Evolutionary conservation across 1,140 invertebrate species (phyloP).

Genomic region (Geopemphigus sp.): DNA sequence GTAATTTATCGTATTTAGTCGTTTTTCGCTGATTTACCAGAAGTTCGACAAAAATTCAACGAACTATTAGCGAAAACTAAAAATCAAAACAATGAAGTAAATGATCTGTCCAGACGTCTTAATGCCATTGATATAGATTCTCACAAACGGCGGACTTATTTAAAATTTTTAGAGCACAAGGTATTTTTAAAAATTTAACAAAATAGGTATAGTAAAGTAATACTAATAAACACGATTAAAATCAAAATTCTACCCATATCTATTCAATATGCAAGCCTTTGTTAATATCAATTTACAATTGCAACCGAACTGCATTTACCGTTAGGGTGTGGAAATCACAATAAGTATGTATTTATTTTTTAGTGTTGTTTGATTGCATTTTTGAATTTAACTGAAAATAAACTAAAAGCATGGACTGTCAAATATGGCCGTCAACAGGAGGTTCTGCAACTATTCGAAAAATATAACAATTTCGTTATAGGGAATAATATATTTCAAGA

Average conservation of each 20-base stretch:
- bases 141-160: slow-evolving; percentile 71
- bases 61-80: slow-evolving; percentile 54
- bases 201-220: background rate
- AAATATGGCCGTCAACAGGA: slow-evolving; percentile 84
- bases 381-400: slow-evolving; percentile 82
- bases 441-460: slow-evolving; percentile 78
- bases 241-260: background rate
- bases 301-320: slow-evolving; percentile 4
- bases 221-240: background rate
- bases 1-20: slow-evolving; percentile 56
- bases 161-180: slow-evolving; percentile 89
- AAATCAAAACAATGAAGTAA: slow-evolving; percentile 37
- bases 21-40: slow-evolving; percentile 81
- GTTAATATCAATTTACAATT: background rate
- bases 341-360: slow-evolving; percentile 51
- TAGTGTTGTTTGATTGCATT: slow-evolving; percentile 86
- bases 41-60: slow-evolving; percentile 73
- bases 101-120: slow-evolving; percentile 43
- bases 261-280: background rate
- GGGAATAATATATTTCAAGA: slow-evolving; percentile 89
- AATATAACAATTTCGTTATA: slow-evolving; percentile 89
- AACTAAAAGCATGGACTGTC: slow-evolving; percentile 81
- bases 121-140: slow-evolving; percentile 57
- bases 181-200: slow-evolving; percentile 53
- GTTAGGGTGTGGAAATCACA: background rate